Evolutionary conservation across 2,888 invertebrate species (phyloP), one percentile per base, ranked within the genome.

Genomic region (Drosophila austrosaltans): DNA sequence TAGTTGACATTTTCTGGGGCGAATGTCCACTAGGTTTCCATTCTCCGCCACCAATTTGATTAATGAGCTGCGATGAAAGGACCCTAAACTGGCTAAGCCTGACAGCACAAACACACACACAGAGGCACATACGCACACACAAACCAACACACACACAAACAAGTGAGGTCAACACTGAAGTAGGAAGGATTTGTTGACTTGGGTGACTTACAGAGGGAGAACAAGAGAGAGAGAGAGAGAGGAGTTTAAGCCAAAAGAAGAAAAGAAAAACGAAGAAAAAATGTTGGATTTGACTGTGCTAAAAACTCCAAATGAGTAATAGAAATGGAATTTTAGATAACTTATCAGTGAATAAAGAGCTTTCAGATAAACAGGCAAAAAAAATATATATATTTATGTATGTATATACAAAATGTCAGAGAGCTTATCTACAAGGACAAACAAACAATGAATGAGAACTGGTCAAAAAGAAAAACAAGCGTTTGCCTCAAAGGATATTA

Each of bases 11-110:
- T 72, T 80, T 73, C 70, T 48, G 66, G 78, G 71, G 73, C 73
- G 71, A 77, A 69, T 81, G 83, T 87, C 88, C 85, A 75, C 88
- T 80, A 88, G 66, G 71, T 57, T 69, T 59, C 64, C 53, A 36
- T 54, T 56, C 64, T 63, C 63, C 48, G 64, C 66, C 30, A 56
- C 78, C 72, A 82, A 73, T 76, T 88, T 83, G 83, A 83, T 83
- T 83, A 83, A 83, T 83, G 83, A 88, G 83, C 86, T 77, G 72
- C 69, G 76, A 81, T 87, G 77, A 57, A 62, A 8, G 42, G 61
- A 62, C 67, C 74, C 57, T 39, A 36, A 36, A 28, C 74, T 36
- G 61, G 20, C 44, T 40, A 61, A 72, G 44, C 53, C 20, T 53
- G 63, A 63, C 63, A 73, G n/a, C 72, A 25, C 10, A 48, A 4